Evolutionary conservation across 1,140 invertebrate species (phyloP), one percentile per base, ranked within the genome.

Genomic region (Arion vulgaris): DNA sequence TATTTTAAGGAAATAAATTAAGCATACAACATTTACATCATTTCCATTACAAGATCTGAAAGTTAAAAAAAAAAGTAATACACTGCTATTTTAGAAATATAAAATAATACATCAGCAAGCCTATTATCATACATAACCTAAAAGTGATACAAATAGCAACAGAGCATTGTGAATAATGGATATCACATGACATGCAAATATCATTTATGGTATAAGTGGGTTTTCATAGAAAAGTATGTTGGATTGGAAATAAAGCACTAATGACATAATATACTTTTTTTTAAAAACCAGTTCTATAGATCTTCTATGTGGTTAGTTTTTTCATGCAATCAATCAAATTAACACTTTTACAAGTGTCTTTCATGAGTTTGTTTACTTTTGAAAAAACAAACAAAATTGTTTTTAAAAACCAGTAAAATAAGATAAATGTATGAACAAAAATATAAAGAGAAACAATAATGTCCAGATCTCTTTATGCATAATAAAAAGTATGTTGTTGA

Each of bases 21-120:
- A 66, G 62, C 62, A 66, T 66, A 66, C 62, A 57, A 57, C 51
- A 66, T 66, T 66, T 28, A 66, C 62, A 66, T 15, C 11, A 66
- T 66, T 66, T 66, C 62, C 62, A 66, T 28, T 66, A 28, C 28
- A 66, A 57, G 53, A 19, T 57, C 4, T 9, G 19, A 19, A 57
- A 57, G 2, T 23, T 9, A n/a, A 19, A 57, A 57, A 11, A 57
- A 4, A 57, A 66, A 66, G 28, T 23, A 66, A 66, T 28, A 66
- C 28, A 66, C 62, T 66, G n/a, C 51, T 57, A 57, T 32, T 66
- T 17, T 32, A n/a, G n/a, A n/a, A n/a, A n/a, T 34, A 66, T 32
- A 66, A 66, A 66, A 66, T 34, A 66, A 66, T 34, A 32, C 9
- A 28, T 66, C 62, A 66, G 62, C 62, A 66, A 34, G 28, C 28